phyloP scores from a whole-genome alignment of 2,113 vertebrate genomes.

The Eidolon helvum region DNA sequence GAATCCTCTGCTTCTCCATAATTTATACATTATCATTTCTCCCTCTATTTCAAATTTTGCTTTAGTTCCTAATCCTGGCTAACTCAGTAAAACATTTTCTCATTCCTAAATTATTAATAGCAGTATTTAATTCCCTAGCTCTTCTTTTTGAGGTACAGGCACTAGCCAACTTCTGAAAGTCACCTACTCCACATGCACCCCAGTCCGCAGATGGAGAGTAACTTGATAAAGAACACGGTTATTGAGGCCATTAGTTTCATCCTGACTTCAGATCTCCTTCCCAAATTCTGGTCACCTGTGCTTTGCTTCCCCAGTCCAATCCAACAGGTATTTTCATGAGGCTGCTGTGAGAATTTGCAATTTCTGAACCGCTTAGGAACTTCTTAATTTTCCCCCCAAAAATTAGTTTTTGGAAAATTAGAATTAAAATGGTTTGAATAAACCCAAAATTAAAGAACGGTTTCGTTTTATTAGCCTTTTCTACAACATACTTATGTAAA shows the following conservation, averaged over 20 bases:
- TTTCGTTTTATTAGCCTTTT: not conserved
- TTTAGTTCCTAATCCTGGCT: not conserved
- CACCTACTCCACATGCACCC: fast-evolving
- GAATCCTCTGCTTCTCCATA: not conserved
- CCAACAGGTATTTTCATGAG: not conserved
- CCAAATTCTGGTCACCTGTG: not conserved
- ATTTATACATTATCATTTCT: not conserved
- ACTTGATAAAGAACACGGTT: not conserved
- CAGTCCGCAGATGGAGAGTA: not conserved
- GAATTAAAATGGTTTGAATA: conserved; percentile 10
- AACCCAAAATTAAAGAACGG: not conserved
- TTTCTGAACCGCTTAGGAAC: not conserved
- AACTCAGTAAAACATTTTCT: not conserved
- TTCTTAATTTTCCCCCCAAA: not conserved
- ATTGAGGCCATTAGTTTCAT: not conserved
- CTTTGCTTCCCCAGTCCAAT: not conserved
- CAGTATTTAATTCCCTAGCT: not conserved
- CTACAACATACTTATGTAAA: not conserved
- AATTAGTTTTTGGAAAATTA: not conserved
- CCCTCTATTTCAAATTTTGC: not conserved
- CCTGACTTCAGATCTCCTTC: not conserved
- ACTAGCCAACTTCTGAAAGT: not conserved
- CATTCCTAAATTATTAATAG: not conserved
- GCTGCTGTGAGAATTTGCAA: not conserved
- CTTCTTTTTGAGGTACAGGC: not conserved